Conservation (phyloP, 92 coral and sea anemone species). For the Epizoanthus scotinus region DNA sequence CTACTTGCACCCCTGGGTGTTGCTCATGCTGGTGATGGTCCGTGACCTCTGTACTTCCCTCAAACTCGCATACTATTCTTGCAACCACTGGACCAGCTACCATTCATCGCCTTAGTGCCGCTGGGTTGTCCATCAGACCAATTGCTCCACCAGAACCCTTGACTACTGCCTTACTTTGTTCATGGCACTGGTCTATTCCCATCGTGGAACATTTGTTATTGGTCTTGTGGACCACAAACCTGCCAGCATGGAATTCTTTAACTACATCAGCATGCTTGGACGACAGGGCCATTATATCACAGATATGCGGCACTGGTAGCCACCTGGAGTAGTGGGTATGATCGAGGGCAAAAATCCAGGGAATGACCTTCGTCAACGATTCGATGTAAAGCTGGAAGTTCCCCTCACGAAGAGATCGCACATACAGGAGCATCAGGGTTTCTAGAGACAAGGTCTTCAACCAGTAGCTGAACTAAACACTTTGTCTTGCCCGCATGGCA, state of each 20-base stretch:
- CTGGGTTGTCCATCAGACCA: slow-evolving; percentile 29
- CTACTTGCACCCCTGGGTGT: slow-evolving; percentile 30
- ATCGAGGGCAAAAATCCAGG: slow-evolving; percentile 59
- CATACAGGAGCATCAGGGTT: slow-evolving; percentile 6
- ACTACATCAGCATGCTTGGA: slow-evolving; percentile 41
- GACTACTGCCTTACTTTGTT: slow-evolving; percentile 44
- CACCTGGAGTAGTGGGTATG: slow-evolving; percentile 49
- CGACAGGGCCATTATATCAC: slow-evolving; percentile 49
- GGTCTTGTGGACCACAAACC: slow-evolving; percentile 48
- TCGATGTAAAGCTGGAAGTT: slow-evolving; percentile 39
- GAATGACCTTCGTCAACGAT: slow-evolving; percentile 37
- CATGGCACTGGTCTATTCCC: slow-evolving; percentile 52
- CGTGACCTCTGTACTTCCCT: neutral
- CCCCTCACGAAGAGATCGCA: slow-evolving; percentile 49
- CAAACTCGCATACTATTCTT: slow-evolving; percentile 16
- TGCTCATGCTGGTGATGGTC: slow-evolving; percentile 51
- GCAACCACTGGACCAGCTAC: slow-evolving; percentile 44
- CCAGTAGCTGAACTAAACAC: slow-evolving; percentile 47
- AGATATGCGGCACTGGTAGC: slow-evolving; percentile 46
- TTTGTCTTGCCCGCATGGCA: neutral
- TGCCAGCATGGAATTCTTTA: slow-evolving; percentile 38
- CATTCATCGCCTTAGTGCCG: slow-evolving; percentile 47
- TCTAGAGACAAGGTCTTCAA: slow-evolving; percentile 25
- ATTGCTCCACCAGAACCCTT: slow-evolving; percentile 42
- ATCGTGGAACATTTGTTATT: slow-evolving; percentile 31